Conservation (phyloP, 2,113 vertebrate genomes). For the Hystrix brachyura region DNA sequence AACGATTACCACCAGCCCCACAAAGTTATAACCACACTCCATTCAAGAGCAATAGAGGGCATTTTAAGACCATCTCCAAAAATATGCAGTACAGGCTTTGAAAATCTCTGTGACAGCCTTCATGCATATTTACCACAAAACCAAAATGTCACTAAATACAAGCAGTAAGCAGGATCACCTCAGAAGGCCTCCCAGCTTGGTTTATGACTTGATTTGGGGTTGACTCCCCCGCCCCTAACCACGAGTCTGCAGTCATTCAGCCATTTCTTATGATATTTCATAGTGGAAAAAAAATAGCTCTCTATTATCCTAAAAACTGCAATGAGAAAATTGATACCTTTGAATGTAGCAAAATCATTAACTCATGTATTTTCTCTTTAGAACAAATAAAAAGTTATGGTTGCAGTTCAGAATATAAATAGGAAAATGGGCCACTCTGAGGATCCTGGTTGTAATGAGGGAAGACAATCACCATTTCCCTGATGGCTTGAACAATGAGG, state of each 20-base stretch:
- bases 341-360: conserved; percentile 36
- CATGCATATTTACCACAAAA: conserved; percentile 72
- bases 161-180: conserved; percentile 54
- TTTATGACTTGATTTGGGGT: conserved; percentile 1
- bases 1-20: conserved; percentile 55
- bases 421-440: neutral
- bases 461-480: conserved; percentile 15
- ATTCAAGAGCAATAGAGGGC: conserved; percentile 50
- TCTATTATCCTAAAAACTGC: conserved; percentile 31
- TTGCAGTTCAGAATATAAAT: neutral
- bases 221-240: neutral
- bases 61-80: conserved; percentile 77
- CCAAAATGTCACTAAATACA: conserved; percentile 63
- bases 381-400: neutral
- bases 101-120: conserved; percentile 39
- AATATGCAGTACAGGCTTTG: conserved; percentile 36
- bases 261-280: conserved; percentile 36
- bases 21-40: conserved; percentile 52
- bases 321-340: conserved; percentile 40
- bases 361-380: conserved; percentile 39
- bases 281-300: neutral
- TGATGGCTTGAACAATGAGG: neutral
- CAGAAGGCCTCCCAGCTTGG: conserved; percentile 58
- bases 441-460: neutral
- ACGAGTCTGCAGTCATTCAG: neutral